Base-by-base conservation (phyloP, 2,797 vertebrate species). In the Leptoclinus maculatus region DNA sequence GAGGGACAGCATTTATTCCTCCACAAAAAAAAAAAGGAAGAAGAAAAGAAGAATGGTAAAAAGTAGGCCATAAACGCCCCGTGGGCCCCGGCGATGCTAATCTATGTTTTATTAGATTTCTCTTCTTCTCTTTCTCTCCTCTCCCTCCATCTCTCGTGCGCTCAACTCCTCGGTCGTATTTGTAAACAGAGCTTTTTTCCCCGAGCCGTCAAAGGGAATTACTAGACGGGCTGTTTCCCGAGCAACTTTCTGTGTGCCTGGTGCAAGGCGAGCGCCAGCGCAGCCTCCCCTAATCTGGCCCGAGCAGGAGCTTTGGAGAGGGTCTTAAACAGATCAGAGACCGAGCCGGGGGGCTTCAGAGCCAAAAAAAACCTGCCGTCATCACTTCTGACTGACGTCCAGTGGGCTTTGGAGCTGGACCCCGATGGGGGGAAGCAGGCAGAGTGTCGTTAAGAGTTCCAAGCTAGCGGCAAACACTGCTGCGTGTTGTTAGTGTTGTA, bases 61-160 rank as follows among this genome's bases (percentile, higher is more conserved):
- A 93, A 92, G 66, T 95, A 95, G 95, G 95, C 92, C 95, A 95
- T 92, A 92, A 93, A 94, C 68, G 89, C 93, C 94, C 87, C 27
- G 66, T 86, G 93, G 93, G 93, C 83, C 80, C 76, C 73, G 0
- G 70, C 68, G 88, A 94, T 94, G 88, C 91, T 94, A 94, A 95
- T 95, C 94, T 95, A 94, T 94, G 92, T 95, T 95, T 95, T 90
- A 94, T 95, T 94, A 92, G 88, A 93, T 92, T 91, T 72, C 83
- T 84, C 87, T 75, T 87, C 77, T 68, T 75, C 76, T 63, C 62
- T 13, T 62, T 77, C 74, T 53, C 47, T 70, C 57, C 58, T 74
- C 73, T 79, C 71, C 51, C 64, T 76, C 85, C 7, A 38, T 78
- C 81, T 66, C 85, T 85, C 70, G 45, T 54, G 63, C 81, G 14